These are phyloP conservation scores for Apodemia hepburni DNA, from an alignment of 2,888 invertebrate species.

Conservation along the genomic window DNA sequence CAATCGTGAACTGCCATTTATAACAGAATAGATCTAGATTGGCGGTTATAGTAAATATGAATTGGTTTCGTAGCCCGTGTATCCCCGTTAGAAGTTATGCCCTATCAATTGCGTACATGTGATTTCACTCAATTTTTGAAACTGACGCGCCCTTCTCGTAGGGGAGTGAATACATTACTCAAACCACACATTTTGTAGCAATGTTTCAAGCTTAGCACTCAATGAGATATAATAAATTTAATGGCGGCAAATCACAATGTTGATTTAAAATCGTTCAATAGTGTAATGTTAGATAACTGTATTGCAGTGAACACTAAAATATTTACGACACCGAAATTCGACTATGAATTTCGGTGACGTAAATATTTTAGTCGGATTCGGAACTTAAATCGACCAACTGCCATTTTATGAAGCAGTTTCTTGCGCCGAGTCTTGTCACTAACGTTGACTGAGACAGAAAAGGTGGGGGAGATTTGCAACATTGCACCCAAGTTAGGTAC, in stretches of 20 bases:
- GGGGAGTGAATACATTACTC: conserved; percentile 58
- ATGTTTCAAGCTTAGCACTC: conserved; percentile 28
- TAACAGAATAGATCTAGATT: conserved; percentile 68
- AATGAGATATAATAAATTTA: not conserved
- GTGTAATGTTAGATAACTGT: not conserved
- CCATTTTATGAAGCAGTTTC: no score
- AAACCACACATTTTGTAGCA: conserved; percentile 54
- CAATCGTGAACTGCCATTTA: conserved; percentile 65
- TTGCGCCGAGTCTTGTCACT: no score
- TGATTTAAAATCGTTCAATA: not conserved
- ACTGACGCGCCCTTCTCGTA: conserved; percentile 65
- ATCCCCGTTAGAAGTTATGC: conserved; percentile 28
- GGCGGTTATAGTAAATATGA: conserved; percentile 65
- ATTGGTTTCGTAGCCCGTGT: conserved; percentile 37
- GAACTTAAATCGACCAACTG: no score
- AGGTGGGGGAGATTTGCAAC: no score
- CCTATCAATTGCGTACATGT: conserved; percentile 73
- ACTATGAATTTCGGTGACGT: no score
- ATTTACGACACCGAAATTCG: no score
- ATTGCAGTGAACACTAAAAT: no score
- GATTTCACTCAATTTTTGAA: conserved; percentile 78
- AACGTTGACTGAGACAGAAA: no score
- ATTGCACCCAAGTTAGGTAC: no score
- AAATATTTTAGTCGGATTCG: no score
- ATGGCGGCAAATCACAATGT: not conserved